Base-by-base conservation (phyloP, 2,797 vertebrate species). In the Bryconaethiops microstoma region DNA sequence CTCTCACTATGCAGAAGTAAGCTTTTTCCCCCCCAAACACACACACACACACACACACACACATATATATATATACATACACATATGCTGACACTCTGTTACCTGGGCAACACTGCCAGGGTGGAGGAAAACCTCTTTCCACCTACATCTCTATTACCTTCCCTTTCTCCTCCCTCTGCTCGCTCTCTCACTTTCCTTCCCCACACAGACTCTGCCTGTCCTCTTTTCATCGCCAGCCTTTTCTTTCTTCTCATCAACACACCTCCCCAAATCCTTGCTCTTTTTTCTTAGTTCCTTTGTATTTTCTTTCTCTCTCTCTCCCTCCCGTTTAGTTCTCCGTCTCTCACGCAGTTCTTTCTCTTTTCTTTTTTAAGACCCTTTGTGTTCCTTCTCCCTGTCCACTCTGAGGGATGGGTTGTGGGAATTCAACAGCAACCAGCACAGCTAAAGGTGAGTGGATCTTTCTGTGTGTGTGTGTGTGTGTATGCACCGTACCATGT, bases 341-440 rank as follows among this genome's bases (percentile, higher is more conserved):
- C 6, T 25, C 59, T 62, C 55, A 13, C 59, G 2, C 23, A 25
- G 25, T 16, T 65, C 17, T 25, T 71, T 69, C n/a, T 62, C 25
- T 62, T 50, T 50, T 57, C n/a, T n/a, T n/a, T n/a, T n/a, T n/a
- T n/a, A n/a, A n/a, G n/a, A n/a, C n/a, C n/a, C n/a, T n/a, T 81
- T 63, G 40, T 21, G 40, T 50, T 19, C 42, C 25, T 79, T 63
- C 39, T 29, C 57, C 21, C 50, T 57, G 23, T 12, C 29, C 60
- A 2, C 29, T 42, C 50, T 85, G 78, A 84, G 82, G 84, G 79
- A 93, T 93, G 92, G 92, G 92, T 72, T 94, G 92, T 91, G 92
- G 92, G 67, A 91, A 92, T 84, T 94, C 93, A 57, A 91, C 89
- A 19, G 76, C 86, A 65, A 57, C 81, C 65, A 85, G 14, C 78